These are phyloP conservation scores for Melipona bicolor DNA, from an alignment of 2,888 invertebrate genomes.

Conservation along the genomic window DNA sequence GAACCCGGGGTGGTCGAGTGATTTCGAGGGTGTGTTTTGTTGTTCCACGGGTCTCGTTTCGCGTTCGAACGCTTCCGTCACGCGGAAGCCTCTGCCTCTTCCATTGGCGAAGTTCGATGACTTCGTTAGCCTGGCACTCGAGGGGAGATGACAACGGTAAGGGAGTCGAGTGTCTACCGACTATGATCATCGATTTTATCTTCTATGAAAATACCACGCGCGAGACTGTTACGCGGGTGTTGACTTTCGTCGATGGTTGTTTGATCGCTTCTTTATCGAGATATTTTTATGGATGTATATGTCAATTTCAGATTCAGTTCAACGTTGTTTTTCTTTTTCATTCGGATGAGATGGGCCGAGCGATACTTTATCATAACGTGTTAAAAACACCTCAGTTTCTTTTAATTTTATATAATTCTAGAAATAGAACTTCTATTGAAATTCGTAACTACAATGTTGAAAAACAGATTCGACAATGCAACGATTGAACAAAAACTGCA, in stretches of 20 bases:
- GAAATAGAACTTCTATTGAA: no score
- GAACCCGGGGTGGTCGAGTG: neutral
- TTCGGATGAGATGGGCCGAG: neutral
- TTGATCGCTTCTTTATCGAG: neutral
- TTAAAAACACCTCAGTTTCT: no score
- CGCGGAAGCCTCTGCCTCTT: slow-evolving; percentile 25
- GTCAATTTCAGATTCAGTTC: no score
- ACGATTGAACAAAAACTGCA: no score
- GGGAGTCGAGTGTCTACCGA: neutral
- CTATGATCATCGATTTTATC: slow-evolving; percentile 34
- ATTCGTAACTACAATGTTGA: no score
- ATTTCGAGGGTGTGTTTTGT: slow-evolving; percentile 31
- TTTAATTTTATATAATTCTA: no score
- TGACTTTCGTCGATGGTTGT: neutral
- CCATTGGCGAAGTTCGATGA: slow-evolving; percentile 27
- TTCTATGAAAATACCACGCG: neutral
- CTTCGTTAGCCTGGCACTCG: slow-evolving; percentile 38
- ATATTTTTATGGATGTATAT: no score
- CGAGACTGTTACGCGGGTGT: neutral
- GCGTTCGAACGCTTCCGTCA: slow-evolving; percentile 40
- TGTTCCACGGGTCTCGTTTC: slow-evolving; percentile 30
- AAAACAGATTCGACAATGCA: no score
- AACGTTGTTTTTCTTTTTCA: neutral
- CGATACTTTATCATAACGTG: no score
- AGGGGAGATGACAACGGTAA: slow-evolving; percentile 17